Evolutionary conservation across 1,140 invertebrate genomes (phyloP).

Genomic region (Brachionus calyciflorus): DNA sequence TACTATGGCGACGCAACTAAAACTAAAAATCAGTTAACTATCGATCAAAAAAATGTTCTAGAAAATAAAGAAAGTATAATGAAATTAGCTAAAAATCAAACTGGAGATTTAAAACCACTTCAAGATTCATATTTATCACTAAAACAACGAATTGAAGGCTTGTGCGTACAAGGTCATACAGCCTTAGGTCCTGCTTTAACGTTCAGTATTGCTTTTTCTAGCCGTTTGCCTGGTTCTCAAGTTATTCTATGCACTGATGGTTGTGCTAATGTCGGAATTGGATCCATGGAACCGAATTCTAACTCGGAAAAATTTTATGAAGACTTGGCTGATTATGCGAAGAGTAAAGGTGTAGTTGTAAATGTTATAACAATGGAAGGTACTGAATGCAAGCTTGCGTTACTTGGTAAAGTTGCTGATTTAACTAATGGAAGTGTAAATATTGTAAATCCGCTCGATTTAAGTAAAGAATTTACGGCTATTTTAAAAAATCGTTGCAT

Average conservation of each 20-base stretch:
- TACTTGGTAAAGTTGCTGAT: constrained; percentile 56
- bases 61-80: constrained; percentile 49
- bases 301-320: constrained; percentile 52
- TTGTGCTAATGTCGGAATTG: no score
- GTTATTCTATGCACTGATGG: constrained; percentile 60
- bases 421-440: constrained; percentile 54
- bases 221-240: constrained; percentile 55
- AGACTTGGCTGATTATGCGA: constrained; percentile 50
- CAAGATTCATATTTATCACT: constrained; percentile 49
- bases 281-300: constrained; percentile 49
- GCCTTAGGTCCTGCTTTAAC: constrained; percentile 56
- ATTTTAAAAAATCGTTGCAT: no score
- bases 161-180: constrained; percentile 51
- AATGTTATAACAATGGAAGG: constrained; percentile 58
- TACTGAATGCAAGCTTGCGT: constrained; percentile 56
- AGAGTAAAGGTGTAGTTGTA: constrained; percentile 54
- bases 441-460: no score
- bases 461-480: no score
- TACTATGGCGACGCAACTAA: constrained; percentile 49
- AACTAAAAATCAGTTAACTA: neutral
- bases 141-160: constrained; percentile 48
- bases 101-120: constrained; percentile 50
- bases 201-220: constrained; percentile 53
- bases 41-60: neutral
- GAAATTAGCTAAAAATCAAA: constrained; percentile 48